A percentile compares a stretch with the other conserved stretches of the same genome.
Conservation (phyloP, 2,113 vertebrate genomes). For the Bufo bufo region DNA sequence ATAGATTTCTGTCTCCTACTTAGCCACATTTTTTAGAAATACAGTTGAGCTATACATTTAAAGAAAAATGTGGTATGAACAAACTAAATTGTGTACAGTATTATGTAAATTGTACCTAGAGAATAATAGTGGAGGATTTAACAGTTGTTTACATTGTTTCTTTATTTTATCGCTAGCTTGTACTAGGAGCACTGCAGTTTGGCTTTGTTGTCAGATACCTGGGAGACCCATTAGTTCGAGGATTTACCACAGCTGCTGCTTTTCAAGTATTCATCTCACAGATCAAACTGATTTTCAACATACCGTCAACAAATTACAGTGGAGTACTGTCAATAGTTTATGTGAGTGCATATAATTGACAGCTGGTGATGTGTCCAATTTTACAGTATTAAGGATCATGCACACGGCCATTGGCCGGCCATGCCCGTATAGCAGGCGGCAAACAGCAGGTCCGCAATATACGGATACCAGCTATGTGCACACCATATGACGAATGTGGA, state of each 20-base stretch:
- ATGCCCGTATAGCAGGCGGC: no score
- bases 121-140: not conserved
- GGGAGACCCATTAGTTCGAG: constrained; percentile 84
- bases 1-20: no score
- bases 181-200: constrained; percentile 80
- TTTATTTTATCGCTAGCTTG: constrained; percentile 69
- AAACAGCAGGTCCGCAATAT: no score
- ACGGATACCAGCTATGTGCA: no score
- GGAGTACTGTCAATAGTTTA: constrained; percentile 83
- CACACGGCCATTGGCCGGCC: no score
- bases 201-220: constrained; percentile 86
- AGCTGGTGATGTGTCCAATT: not conserved
- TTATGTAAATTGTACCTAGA: no score
- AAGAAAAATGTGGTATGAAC: no score
- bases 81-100: no score
- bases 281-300: constrained; percentile 82
- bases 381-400: not conserved
- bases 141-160: not conserved
- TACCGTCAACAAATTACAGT: constrained; percentile 80
- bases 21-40: no score
- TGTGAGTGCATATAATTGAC: constrained; percentile 71
- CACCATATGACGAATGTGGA: no score
- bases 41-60: no score
- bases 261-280: constrained; percentile 85
- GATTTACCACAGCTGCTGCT: constrained; percentile 87